phyloP scores from a whole-genome alignment of 2,888 invertebrate species.

The Noctuana brunneofusca region DNA sequence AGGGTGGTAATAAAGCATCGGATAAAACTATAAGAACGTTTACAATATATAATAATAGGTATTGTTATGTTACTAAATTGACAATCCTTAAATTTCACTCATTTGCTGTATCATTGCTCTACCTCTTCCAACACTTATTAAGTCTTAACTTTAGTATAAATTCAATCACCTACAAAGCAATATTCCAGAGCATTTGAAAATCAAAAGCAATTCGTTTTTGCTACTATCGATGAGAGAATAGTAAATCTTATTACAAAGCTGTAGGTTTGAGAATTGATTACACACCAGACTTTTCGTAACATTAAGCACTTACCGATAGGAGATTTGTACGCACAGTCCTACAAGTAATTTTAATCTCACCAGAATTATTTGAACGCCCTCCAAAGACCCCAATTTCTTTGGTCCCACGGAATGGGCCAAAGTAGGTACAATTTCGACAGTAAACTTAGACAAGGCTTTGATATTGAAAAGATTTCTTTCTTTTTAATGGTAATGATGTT shows the following conservation, averaged over 20 bases:
- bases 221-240: not conserved
- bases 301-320: not conserved
- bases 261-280: not conserved
- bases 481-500: not conserved
- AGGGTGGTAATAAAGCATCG: too few species aligned
- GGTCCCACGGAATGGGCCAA: not conserved
- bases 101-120: too few species aligned
- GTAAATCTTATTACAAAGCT: not conserved
- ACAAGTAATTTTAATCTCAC: constrained; percentile 1
- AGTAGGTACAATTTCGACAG: not conserved
- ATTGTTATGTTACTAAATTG: too few species aligned
- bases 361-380: constrained; percentile 1
- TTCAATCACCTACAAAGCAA: constrained; percentile 1
- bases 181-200: not conserved
- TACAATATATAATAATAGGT: too few species aligned
- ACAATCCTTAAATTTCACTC: too few species aligned
- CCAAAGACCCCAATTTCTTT: not conserved
- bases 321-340: constrained; percentile 2
- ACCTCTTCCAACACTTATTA: too few species aligned
- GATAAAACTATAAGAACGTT: too few species aligned
- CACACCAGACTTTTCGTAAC: not conserved
- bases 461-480: not conserved
- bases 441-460: not conserved
- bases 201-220: not conserved
- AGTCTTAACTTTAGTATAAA: not conserved